Conservation (phyloP, 2,113 vertebrate species). For the Meleagris gallopavo region DNA sequence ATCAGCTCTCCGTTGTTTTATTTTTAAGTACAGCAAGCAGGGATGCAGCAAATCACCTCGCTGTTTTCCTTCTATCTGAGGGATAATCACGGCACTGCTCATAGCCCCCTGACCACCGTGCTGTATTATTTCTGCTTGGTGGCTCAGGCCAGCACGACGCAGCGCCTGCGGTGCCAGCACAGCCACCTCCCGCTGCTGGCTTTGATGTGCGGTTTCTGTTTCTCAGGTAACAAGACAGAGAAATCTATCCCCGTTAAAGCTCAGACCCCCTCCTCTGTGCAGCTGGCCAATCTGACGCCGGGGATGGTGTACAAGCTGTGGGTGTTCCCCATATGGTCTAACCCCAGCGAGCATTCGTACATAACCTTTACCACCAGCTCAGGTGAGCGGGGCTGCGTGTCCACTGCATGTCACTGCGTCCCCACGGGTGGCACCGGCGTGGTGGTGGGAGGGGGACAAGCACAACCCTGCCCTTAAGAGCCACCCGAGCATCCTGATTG, state of each 20-base stretch:
- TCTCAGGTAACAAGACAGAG: conserved; percentile 91
- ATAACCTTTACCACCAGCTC: conserved; percentile 94
- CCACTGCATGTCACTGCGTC: conserved; percentile 50
- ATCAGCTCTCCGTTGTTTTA: neutral
- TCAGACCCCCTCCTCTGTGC: conserved; percentile 83
- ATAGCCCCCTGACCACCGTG: neutral
- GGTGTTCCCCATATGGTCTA: conserved; percentile 91
- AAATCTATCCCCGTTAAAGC: conserved; percentile 86
- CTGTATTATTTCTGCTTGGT: neutral
- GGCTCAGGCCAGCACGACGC: neutral
- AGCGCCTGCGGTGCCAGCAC: neutral
- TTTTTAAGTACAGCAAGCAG: neutral
- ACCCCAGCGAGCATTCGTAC: conserved; percentile 87
- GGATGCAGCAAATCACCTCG: neutral
- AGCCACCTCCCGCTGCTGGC: conserved; percentile 3
- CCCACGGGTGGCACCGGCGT: neutral
- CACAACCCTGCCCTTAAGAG: neutral
- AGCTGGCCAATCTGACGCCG: conserved; percentile 89
- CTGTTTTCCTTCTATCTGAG: neutral
- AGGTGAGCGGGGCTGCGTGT: conserved; percentile 89
- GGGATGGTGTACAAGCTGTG: conserved; percentile 93
- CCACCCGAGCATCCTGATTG: neutral
- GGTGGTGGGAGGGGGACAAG: conserved; percentile 20
- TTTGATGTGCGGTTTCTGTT: conserved; percentile 84
- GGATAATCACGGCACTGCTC: neutral